Percentiles rank a stretch among this genome's conserved stretches.
phyloP scores from a whole-genome alignment of 1,140 invertebrate genomes.

The Acyrthosiphon pisum region DNA sequence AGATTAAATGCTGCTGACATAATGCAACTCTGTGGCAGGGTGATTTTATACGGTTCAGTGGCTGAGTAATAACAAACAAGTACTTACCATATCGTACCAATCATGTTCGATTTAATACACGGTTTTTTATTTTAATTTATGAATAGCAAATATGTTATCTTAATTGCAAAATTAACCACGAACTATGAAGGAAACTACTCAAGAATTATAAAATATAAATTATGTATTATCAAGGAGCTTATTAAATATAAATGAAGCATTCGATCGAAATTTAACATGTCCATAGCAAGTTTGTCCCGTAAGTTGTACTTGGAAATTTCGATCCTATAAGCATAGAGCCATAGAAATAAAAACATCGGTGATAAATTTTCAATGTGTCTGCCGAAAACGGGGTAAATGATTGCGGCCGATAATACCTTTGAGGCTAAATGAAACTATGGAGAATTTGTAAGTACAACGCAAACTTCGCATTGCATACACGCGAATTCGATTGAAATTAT shows the following conservation, averaged over 20 bases:
- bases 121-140: background rate
- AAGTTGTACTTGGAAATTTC: background rate
- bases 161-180: background rate
- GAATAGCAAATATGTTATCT: background rate
- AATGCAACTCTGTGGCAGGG: background rate
- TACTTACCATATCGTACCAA: background rate
- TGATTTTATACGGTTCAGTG: background rate
- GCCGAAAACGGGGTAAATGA: background rate
- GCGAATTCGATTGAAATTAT: conserved; percentile 48
- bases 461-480: background rate
- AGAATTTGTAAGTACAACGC: background rate
- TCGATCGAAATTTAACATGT: background rate
- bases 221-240: background rate
- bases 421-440: background rate
- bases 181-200: background rate
- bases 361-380: background rate
- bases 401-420: conserved; percentile 20
- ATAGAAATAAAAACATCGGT: background rate
- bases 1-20: background rate
- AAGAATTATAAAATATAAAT: background rate
- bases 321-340: background rate
- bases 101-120: background rate
- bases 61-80: background rate
- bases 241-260: background rate
- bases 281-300: background rate